A percentile compares a stretch with the other conserved stretches of the same genome.
phyloP scores from a whole-genome alignment of 2,797 vertebrate species.

The Jordanella pulchra region DNA sequence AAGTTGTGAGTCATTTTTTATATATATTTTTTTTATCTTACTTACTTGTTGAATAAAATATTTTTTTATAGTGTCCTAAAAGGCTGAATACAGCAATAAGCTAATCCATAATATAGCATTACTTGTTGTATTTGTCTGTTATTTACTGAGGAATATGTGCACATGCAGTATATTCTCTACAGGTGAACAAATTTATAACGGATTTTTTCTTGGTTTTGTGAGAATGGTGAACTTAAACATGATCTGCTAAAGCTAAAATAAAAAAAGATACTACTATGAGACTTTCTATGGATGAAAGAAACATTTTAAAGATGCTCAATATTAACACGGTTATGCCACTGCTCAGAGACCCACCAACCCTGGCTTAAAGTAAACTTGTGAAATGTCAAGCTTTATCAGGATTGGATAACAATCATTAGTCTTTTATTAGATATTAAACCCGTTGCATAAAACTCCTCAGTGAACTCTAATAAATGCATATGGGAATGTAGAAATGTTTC shows the following conservation, averaged over 20 bases:
- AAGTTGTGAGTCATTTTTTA: constrained; percentile 69
- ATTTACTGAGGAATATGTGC: constrained; percentile 28
- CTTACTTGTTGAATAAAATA: too few relatives aligned
- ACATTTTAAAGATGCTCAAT: neutral
- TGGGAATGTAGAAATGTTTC: neutral
- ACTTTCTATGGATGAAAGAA: constrained; percentile 7
- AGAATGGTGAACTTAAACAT: neutral
- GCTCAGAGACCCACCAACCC: constrained; percentile 20
- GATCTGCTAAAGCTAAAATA: neutral
- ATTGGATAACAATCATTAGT: neutral
- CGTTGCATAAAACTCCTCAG: neutral
- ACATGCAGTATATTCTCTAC: constrained; percentile 5
- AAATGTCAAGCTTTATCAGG: neutral
- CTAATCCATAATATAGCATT: neutral
- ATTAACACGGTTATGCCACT: constrained; percentile 1
- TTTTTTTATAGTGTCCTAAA: constrained; percentile 23
- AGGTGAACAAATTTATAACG: constrained; percentile 29
- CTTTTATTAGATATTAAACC: neutral
- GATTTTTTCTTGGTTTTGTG: neutral
- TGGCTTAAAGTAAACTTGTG: neutral
- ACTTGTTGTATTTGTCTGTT: constrained; percentile 1
- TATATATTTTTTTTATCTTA: constrained; percentile 7
- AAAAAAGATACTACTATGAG: neutral
- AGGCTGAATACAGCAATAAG: constrained; percentile 26
- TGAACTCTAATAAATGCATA: neutral